A percentile compares a stretch with the other conserved stretches of the same genome.
These are phyloP conservation scores for Lepus europaeus DNA, from an alignment of 2,113 vertebrate species.

Conservation along the genomic window DNA sequence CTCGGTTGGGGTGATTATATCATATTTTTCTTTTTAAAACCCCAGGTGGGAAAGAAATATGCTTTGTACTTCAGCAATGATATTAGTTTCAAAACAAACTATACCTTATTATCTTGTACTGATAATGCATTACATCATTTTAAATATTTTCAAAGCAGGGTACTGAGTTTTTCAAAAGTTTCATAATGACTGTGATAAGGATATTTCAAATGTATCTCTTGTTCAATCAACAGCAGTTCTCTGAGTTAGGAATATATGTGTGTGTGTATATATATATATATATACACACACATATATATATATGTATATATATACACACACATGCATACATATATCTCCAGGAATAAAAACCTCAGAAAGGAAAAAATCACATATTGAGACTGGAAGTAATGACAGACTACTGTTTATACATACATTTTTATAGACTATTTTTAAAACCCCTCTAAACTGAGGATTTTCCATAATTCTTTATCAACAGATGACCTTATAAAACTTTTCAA, in stretches of 20 bases:
- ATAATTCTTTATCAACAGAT: constrained; percentile 69
- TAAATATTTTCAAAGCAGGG: constrained; percentile 72
- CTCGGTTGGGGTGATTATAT: constrained; percentile 35
- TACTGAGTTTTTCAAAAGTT: constrained; percentile 66
- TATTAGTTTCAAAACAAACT: constrained; percentile 42
- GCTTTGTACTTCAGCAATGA: constrained; percentile 30
- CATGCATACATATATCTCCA: constrained; percentile 42
- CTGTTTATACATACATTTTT: constrained; percentile 74
- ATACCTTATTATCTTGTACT: constrained; percentile 33
- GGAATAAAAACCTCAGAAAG: constrained; percentile 76
- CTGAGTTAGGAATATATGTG: constrained; percentile 47
- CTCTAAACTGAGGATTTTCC: constrained; percentile 65
- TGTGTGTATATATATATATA: not conserved
- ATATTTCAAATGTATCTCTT: constrained; percentile 68
- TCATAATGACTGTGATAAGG: constrained; percentile 72
- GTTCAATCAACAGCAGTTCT: constrained; percentile 67
- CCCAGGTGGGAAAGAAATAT: constrained; percentile 29
- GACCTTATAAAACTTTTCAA: constrained; percentile 66
- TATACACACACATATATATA: not conserved
- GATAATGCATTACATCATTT: constrained; percentile 67
- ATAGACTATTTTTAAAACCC: constrained; percentile 73
- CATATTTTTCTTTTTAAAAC: constrained; percentile 38
- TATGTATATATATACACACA: not conserved
- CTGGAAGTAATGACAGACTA: constrained; percentile 74
- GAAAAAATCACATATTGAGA: constrained; percentile 78